Conservation (phyloP, 1,140 invertebrate genomes). For the Drosophila lowei region DNA sequence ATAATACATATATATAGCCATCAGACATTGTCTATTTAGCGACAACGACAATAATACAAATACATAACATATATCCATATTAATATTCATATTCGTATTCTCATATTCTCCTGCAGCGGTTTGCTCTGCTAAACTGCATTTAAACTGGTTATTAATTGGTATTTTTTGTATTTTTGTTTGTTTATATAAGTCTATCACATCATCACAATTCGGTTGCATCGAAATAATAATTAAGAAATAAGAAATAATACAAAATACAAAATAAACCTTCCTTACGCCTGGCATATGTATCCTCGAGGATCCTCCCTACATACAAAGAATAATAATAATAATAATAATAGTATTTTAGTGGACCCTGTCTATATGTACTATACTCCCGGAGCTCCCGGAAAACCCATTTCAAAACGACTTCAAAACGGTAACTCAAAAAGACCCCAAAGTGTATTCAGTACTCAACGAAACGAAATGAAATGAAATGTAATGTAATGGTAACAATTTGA, state of each 20-base stretch:
- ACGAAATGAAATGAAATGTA: slow-evolving; percentile 31
- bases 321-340: slow-evolving; percentile 11
- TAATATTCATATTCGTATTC: slow-evolving; percentile 26
- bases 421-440: slow-evolving; percentile 9
- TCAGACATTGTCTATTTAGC: slow-evolving; percentile 49
- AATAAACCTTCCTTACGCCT: slow-evolving; percentile 28
- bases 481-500: slow-evolving; percentile 2
- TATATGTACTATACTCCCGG: slow-evolving; percentile 5
- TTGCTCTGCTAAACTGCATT: slow-evolving; percentile 51
- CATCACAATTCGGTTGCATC: slow-evolving; percentile 79
- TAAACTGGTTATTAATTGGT: slow-evolving; percentile 74
- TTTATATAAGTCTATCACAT: slow-evolving; percentile 81
- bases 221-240: slow-evolving; percentile 50
- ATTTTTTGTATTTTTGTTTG: slow-evolving; percentile 60
- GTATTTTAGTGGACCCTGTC: no score
- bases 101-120: slow-evolving; percentile 17
- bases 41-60: slow-evolving; percentile 70
- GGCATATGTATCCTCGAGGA: slow-evolving; percentile 5
- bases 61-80: slow-evolving; percentile 70
- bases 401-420: slow-evolving; percentile 8
- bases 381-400: slow-evolving; percentile 1
- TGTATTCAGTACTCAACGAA: slow-evolving; percentile 1
- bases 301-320: slow-evolving; percentile 16
- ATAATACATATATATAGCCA: slow-evolving; percentile 67
- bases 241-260: slow-evolving; percentile 21